Conservation (phyloP, 2,113 vertebrate species). For the Hippocampus zosterae region DNA sequence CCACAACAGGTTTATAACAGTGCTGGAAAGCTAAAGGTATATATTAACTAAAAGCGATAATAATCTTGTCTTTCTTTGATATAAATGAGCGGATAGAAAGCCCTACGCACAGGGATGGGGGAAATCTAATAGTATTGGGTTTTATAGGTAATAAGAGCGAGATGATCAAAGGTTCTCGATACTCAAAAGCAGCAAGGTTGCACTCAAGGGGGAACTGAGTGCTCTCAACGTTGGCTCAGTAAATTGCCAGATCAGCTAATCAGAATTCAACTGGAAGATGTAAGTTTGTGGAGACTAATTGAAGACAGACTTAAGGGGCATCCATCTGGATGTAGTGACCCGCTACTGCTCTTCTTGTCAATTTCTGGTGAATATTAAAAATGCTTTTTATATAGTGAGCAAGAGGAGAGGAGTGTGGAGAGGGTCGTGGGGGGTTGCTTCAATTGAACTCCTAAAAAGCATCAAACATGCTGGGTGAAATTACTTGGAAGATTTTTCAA, state of each 20-base stretch:
- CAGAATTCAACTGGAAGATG: slow-evolving; percentile 70
- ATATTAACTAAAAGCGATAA: slow-evolving; percentile 48
- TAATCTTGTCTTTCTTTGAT: slow-evolving; percentile 48
- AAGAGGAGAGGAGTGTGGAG: neutral
- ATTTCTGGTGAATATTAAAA: slow-evolving; percentile 69
- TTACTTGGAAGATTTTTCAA: slow-evolving; percentile 51
- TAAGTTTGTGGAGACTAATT: slow-evolving; percentile 68
- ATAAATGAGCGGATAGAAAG: slow-evolving; percentile 37
- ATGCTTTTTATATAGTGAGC: slow-evolving; percentile 57
- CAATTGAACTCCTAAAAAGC: slow-evolving; percentile 47
- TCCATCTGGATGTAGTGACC: slow-evolving; percentile 56
- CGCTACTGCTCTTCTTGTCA: slow-evolving; percentile 49
- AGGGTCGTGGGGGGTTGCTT: slow-evolving; percentile 4
- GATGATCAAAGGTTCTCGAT: slow-evolving; percentile 73
- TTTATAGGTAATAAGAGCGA: slow-evolving; percentile 67
- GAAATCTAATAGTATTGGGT: slow-evolving; percentile 58
- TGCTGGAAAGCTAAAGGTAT: slow-evolving; percentile 35
- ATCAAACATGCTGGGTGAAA: slow-evolving; percentile 43
- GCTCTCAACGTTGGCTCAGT: slow-evolving; percentile 58
- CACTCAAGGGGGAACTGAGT: slow-evolving; percentile 63
- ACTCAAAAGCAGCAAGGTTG: slow-evolving; percentile 61
- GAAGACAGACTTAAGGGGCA: slow-evolving; percentile 68
- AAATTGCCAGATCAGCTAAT: slow-evolving; percentile 72
- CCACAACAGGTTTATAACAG: slow-evolving; percentile 30
- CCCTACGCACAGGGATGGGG: slow-evolving; percentile 35